These are phyloP conservation scores for Wasmannia auropunctata DNA, from an alignment of 1,140 invertebrate genomes.

Conservation along the genomic window DNA sequence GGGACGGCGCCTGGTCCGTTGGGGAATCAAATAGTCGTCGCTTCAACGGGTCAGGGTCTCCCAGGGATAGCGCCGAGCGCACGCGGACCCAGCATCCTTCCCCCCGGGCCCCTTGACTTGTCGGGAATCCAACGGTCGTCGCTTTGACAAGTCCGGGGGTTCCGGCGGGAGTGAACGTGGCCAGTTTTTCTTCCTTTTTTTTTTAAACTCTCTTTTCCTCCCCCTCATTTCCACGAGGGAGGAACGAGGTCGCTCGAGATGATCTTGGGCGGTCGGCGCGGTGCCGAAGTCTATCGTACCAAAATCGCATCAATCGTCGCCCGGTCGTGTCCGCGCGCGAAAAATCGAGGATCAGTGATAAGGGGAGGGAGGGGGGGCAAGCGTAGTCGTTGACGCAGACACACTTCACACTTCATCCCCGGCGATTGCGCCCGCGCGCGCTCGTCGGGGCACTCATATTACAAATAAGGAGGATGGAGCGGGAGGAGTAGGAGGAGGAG, in stretches of 20 bases:
- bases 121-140: slow-evolving; percentile 69
- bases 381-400: slow-evolving; percentile 38
- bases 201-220: too few species aligned
- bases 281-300: slow-evolving; percentile 61
- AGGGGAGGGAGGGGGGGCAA: background rate
- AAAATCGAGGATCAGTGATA: slow-evolving; percentile 61
- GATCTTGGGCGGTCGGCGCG: slow-evolving; percentile 35
- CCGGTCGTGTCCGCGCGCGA: slow-evolving; percentile 51
- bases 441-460: slow-evolving; percentile 47
- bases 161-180: slow-evolving; percentile 52
- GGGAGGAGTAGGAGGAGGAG: slow-evolving; percentile 59
- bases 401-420: slow-evolving; percentile 31
- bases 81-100: slow-evolving; percentile 16
- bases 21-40: slow-evolving; percentile 68
- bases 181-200: slow-evolving; percentile 34
- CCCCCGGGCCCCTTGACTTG: slow-evolving; percentile 22
- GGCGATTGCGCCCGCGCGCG: background rate
- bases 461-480: slow-evolving; percentile 18
- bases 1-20: slow-evolving; percentile 47
- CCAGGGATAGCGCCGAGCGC: slow-evolving; percentile 1
- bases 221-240: background rate
- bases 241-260: background rate
- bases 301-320: slow-evolving; percentile 66
- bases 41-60: slow-evolving; percentile 59
- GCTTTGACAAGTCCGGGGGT: slow-evolving; percentile 58